These are phyloP conservation scores for Parapristionchus giblindavisi DNA, from an alignment of 2,888 invertebrate genomes.

Conservation along the genomic window DNA sequence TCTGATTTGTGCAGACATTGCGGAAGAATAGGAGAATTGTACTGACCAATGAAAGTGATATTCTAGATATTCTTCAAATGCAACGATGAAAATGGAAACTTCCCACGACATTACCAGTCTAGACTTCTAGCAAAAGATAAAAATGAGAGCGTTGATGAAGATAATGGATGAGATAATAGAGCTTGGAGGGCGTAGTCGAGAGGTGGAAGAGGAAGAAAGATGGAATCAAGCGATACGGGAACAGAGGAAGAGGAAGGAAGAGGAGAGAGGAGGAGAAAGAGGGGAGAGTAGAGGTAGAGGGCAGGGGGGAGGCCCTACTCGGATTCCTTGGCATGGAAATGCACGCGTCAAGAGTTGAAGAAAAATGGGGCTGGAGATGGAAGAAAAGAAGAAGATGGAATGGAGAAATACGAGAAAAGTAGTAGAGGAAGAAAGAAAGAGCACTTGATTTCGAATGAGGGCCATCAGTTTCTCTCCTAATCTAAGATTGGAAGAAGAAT, in stretches of 20 bases:
- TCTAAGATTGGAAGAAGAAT: too few relatives aligned
- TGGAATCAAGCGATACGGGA: background rate
- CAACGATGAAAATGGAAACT: too few relatives aligned
- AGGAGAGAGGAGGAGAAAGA: constrained; percentile 1
- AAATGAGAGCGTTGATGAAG: background rate
- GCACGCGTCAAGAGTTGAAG: background rate
- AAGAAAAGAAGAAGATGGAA: background rate
- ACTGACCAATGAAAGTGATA: too few relatives aligned
- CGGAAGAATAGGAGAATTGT: too few relatives aligned
- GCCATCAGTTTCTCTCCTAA: too few relatives aligned
- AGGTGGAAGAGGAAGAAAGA: constrained; percentile 1
- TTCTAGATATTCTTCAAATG: too few relatives aligned
- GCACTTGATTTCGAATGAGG: too few relatives aligned
- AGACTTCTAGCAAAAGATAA: too few relatives aligned
- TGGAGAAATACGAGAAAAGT: too few relatives aligned
- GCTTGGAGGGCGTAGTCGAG: background rate
- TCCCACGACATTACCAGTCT: too few relatives aligned
- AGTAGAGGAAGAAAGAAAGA: too few relatives aligned
- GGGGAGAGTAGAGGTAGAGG: background rate
- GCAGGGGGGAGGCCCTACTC: background rate
- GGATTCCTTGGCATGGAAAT: background rate
- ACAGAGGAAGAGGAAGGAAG: background rate
- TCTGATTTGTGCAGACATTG: too few relatives aligned
- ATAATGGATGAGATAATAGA: background rate
- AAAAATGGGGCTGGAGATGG: background rate